A percentile compares a stretch with the other conserved stretches of the same genome.
phyloP scores from a whole-genome alignment of 2,797 vertebrate species.

The Ctenopoma multispine region DNA sequence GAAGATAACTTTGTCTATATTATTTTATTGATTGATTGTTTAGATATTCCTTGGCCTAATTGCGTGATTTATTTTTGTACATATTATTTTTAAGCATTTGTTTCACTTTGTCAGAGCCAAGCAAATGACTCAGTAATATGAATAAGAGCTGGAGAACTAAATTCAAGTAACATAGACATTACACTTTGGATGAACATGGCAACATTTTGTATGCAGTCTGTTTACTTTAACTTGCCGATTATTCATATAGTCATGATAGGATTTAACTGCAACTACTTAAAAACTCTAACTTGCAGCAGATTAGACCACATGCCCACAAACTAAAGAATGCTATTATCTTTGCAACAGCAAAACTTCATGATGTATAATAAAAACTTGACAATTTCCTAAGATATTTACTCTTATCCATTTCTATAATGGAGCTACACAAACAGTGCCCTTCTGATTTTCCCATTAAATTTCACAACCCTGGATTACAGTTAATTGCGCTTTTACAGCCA shows the following conservation, averaged over 20 bases:
- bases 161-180: not conserved
- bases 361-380: slow-evolving; percentile 7
- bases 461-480: slow-evolving; percentile 31
- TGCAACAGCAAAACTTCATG: slow-evolving; percentile 7
- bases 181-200: not conserved
- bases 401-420: not conserved
- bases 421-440: not conserved
- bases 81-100: not conserved
- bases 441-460: slow-evolving; percentile 8
- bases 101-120: not conserved
- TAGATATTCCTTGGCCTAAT: not conserved
- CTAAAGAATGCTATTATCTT: slow-evolving; percentile 6
- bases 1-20: not conserved
- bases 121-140: not conserved
- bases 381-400: slow-evolving; percentile 4
- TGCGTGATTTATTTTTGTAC: not conserved
- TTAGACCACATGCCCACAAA: not conserved
- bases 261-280: not conserved
- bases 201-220: not conserved
- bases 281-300: not conserved
- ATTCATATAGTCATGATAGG: not conserved
- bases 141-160: not conserved
- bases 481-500: slow-evolving; percentile 46
- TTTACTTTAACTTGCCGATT: not conserved
- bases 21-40: not conserved